Evolutionary conservation across 1,140 invertebrate genomes (phyloP).

Genomic region (Drosophila pectinifera): DNA sequence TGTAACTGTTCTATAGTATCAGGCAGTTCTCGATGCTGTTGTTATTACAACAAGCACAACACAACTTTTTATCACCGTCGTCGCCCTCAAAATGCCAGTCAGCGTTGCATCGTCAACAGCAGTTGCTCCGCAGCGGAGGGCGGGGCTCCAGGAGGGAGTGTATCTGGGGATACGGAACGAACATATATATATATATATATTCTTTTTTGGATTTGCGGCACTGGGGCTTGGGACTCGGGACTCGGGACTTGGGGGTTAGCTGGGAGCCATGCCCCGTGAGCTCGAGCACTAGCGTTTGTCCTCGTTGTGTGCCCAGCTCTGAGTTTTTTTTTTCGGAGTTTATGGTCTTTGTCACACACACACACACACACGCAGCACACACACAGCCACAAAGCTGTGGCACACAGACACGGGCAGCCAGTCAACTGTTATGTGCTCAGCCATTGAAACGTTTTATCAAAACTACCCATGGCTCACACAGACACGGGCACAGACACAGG

Average conservation of each 20-base stretch:
- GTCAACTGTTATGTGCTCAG: constrained; percentile 81
- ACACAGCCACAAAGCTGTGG: constrained; percentile 25
- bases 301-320: constrained; percentile 66
- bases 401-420: constrained; percentile 71
- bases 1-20: constrained; percentile 17
- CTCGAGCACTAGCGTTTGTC: constrained; percentile 54
- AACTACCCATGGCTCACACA: constrained; percentile 69
- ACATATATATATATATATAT: neutral
- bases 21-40: constrained; percentile 61
- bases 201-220: constrained; percentile 3
- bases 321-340: constrained; percentile 51
- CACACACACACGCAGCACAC: constrained; percentile 51
- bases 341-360: constrained; percentile 77
- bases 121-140: constrained; percentile 1
- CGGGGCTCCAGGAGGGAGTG: neutral
- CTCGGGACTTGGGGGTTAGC: constrained; percentile 15
- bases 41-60: constrained; percentile 80
- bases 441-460: constrained; percentile 82
- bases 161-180: constrained; percentile 1
- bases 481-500: neutral
- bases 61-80: constrained; percentile 79
- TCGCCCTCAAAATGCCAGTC: constrained; percentile 79
- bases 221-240: no score
- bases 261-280: constrained; percentile 49
- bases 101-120: constrained; percentile 75